phyloP scores from a whole-genome alignment of 2,888 invertebrate species.

The Melipona bicolor region DNA sequence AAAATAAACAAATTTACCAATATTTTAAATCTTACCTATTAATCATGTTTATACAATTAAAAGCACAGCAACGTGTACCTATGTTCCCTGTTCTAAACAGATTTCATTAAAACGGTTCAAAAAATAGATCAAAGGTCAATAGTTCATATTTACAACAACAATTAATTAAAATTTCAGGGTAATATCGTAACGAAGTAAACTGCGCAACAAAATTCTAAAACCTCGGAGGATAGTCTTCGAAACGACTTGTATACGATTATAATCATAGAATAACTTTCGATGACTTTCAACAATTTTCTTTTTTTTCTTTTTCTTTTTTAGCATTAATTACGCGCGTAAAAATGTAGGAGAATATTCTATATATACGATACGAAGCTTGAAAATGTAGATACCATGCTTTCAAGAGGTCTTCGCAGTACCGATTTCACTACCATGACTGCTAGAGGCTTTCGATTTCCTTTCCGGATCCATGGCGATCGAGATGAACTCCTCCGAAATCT shows the following conservation, averaged over 20 bases:
- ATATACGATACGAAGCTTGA: neutral
- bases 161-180: conserved; percentile 21
- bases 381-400: conserved; percentile 16
- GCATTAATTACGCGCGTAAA: neutral
- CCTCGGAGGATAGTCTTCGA: conserved; percentile 11
- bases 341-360: neutral
- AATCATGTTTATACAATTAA: conserved; percentile 16
- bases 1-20: conserved; percentile 42
- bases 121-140: neutral
- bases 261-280: neutral
- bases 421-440: conserved; percentile 80
- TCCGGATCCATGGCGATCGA: conserved; percentile 83
- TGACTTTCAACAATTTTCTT: neutral
- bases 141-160: conserved; percentile 22
- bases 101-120: neutral
- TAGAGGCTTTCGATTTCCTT: conserved; percentile 80
- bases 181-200: conserved; percentile 1
- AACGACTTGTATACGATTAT: conserved; percentile 11
- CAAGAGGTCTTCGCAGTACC: conserved; percentile 64
- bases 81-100: neutral
- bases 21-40: conserved; percentile 26
- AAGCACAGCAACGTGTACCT: conserved; percentile 10
- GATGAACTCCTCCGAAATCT: conserved; percentile 82
- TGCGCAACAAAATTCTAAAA: neutral
- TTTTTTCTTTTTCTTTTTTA: neutral